Percentiles rank a stretch among this genome's conserved stretches.
Evolutionary conservation across 2,113 vertebrate genomes (phyloP).

Genomic region (Condylura cristata): DNA sequence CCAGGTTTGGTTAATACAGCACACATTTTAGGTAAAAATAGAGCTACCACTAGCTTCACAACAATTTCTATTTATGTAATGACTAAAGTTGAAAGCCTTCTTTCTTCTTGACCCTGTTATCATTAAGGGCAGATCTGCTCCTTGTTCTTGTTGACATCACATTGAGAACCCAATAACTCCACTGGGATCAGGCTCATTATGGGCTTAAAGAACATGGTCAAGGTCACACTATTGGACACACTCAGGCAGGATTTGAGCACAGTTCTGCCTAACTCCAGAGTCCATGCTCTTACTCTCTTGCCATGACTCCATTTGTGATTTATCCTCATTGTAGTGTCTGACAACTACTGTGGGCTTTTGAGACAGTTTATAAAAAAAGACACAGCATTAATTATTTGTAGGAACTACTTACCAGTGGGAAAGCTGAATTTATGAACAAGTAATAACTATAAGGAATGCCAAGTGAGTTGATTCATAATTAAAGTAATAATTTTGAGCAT

Average conservation of each 20-base stretch:
- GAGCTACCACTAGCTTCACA: background rate
- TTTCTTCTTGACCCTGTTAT: background rate
- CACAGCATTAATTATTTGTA: background rate
- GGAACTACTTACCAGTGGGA: background rate
- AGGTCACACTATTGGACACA: background rate
- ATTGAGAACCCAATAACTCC: background rate
- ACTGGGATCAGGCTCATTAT: background rate
- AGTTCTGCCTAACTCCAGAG: background rate
- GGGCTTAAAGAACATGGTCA: background rate
- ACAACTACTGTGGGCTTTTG: background rate
- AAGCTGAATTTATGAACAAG: conserved; percentile 2
- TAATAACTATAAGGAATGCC: background rate
- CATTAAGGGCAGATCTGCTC: background rate
- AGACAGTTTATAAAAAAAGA: background rate
- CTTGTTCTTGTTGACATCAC: background rate
- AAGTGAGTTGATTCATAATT: background rate
- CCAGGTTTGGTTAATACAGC: background rate
- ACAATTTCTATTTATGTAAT: background rate
- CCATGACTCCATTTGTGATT: background rate
- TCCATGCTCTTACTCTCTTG: background rate
- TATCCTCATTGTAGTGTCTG: background rate
- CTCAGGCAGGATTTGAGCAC: background rate
- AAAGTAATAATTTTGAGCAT: background rate
- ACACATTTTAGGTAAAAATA: background rate
- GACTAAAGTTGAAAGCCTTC: background rate